Percentiles rank a stretch among this genome's conserved stretches.
phyloP scores from a whole-genome alignment of 2,113 vertebrate species.

The Pelvicachromis taeniatus region DNA sequence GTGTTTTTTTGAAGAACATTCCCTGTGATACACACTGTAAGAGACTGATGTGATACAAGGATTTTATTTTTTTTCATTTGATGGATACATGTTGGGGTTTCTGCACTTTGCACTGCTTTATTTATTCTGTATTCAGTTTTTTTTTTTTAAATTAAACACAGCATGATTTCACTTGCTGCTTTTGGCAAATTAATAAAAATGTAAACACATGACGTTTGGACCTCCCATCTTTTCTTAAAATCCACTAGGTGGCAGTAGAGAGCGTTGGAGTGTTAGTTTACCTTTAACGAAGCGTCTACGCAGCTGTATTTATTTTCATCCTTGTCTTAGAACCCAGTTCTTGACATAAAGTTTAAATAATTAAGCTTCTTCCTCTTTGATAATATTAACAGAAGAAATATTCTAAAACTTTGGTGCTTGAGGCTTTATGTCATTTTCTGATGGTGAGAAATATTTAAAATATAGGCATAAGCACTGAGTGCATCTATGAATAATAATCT shows the following conservation, averaged over 20 bases:
- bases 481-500: background rate
- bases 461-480: background rate
- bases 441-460: background rate
- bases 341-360: background rate
- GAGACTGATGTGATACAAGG: background rate
- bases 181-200: slow-evolving; percentile 30
- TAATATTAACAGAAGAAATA: background rate
- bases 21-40: background rate
- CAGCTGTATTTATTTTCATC: background rate
- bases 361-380: no score
- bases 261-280: slow-evolving; percentile 15
- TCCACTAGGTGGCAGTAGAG: slow-evolving; percentile 66
- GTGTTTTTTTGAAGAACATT: background rate
- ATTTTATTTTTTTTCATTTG: background rate
- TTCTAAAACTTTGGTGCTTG: background rate
- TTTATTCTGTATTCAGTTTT: background rate
- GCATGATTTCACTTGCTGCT: background rate
- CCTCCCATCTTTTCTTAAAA: background rate
- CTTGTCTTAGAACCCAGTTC: background rate
- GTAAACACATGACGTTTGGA: background rate
- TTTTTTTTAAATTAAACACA: background rate
- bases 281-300: background rate
- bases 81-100: background rate
- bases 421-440: background rate
- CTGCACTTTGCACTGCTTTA: background rate